phyloP scores from a whole-genome alignment of 2,113 vertebrate species.

The Canis aureus region DNA sequence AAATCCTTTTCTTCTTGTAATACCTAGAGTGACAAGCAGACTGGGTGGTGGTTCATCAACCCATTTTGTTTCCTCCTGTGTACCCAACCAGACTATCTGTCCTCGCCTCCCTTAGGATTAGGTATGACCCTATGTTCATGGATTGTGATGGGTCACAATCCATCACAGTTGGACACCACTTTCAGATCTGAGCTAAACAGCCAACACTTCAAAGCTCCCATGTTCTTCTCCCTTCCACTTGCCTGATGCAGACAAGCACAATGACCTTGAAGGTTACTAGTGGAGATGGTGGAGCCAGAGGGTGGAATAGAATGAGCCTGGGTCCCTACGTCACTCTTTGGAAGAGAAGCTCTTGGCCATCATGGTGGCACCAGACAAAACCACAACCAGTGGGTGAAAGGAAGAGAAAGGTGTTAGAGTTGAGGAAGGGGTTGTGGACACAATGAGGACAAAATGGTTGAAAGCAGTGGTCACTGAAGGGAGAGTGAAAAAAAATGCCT shows the following conservation, averaged over 20 bases:
- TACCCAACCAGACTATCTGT: background rate
- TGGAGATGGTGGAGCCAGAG: too few relatives aligned
- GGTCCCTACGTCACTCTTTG: background rate
- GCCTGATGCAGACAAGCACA: background rate
- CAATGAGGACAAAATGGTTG: background rate
- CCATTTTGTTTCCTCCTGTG: conserved; percentile 11
- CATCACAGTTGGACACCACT: background rate
- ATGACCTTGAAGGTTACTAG: background rate
- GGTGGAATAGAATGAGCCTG: background rate
- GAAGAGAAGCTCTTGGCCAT: background rate
- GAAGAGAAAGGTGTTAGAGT: background rate
- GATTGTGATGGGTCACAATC: background rate
- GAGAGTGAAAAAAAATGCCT: background rate
- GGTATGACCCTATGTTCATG: background rate
- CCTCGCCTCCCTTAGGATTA: background rate
- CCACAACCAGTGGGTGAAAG: background rate
- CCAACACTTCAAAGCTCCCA: background rate
- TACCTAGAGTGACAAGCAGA: background rate
- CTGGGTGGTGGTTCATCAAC: background rate
- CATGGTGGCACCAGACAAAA: background rate
- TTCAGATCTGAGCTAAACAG: background rate
- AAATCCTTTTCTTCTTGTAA: background rate
- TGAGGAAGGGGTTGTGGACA: background rate
- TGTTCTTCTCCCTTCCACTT: background rate
- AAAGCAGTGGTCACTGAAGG: background rate